phyloP scores from a whole-genome alignment of 2,797 vertebrate genomes.

The Pseudomugil gertrudae region DNA sequence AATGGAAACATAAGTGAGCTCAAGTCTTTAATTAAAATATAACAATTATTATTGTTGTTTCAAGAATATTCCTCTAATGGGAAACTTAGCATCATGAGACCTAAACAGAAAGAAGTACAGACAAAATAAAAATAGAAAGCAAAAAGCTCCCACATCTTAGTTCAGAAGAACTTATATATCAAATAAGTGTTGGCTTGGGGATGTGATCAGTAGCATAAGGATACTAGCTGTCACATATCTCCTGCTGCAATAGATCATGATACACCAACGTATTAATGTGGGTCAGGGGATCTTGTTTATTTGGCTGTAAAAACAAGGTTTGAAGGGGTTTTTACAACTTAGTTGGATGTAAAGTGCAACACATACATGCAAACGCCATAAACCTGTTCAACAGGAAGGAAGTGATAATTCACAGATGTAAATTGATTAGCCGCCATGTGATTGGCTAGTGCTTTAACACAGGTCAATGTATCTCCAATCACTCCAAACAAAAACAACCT shows the following conservation, averaged over 20 bases:
- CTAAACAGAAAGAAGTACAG: no score
- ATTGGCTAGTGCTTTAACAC: conserved; percentile 50
- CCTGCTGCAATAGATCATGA: conserved; percentile 25
- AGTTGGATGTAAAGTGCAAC: conserved; percentile 34
- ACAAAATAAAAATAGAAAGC: conserved; percentile 14
- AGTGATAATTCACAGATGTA: conserved; percentile 59
- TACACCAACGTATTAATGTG: conserved; percentile 73
- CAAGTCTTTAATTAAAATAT: no score
- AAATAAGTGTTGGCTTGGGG: conserved; percentile 45
- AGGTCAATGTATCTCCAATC: conserved; percentile 28
- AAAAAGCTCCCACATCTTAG: conserved; percentile 17
- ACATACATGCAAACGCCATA: conserved; percentile 50
- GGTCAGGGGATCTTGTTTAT: conserved; percentile 62
- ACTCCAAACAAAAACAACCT: conserved; percentile 44
- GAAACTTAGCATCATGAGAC: no score
- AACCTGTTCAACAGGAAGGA: conserved; percentile 38
- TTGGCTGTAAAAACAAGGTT: conserved; percentile 63
- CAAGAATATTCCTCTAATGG: no score
- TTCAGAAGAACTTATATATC: conserved; percentile 47
- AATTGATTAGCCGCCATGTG: conserved; percentile 55
- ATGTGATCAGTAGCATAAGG: conserved; percentile 51
- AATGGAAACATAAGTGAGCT: no score
- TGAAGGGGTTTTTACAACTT: conserved; percentile 40
- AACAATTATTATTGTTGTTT: neutral
- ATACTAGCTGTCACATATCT: conserved; percentile 51